These are phyloP conservation scores for Erebia palarica DNA, from an alignment of 2,888 invertebrate species.

Conservation along the genomic window DNA sequence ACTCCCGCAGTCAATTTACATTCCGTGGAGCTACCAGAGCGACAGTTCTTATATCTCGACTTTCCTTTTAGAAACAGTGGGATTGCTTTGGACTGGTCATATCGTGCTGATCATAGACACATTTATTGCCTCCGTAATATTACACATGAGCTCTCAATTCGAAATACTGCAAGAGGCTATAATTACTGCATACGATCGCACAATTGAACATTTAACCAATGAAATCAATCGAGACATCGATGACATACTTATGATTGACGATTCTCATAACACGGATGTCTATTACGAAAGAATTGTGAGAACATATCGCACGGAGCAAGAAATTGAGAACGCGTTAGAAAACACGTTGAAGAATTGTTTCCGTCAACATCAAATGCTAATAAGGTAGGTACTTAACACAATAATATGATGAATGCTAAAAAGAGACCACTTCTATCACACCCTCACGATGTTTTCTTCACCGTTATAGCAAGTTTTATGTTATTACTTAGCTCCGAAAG, in stretches of 20 bases:
- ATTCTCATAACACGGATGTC: conserved; percentile 31
- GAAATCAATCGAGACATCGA: conserved; percentile 42
- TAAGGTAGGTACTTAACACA: conserved; percentile 58
- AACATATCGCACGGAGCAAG: conserved; percentile 51
- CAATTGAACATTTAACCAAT: conserved; percentile 54
- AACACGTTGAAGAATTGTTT: conserved; percentile 60
- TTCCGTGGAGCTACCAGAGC: conserved; percentile 73
- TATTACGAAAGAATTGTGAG: conserved; percentile 53
- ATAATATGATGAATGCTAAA: not conserved
- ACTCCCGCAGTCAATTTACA: conserved; percentile 72
- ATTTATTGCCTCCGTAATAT: conserved; percentile 70
- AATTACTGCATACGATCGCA: conserved; percentile 64
- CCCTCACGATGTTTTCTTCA: no score
- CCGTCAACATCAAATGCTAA: conserved; percentile 70
- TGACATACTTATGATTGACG: conserved; percentile 35
- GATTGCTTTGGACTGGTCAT: conserved; percentile 74
- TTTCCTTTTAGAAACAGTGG: conserved; percentile 67
- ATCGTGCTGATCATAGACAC: conserved; percentile 76
- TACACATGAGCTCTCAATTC: conserved; percentile 75
- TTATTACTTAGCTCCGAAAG: no score
- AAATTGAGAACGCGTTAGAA: conserved; percentile 63
- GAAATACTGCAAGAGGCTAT: conserved; percentile 66
- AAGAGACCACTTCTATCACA: not conserved
- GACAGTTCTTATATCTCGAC: conserved; percentile 64
- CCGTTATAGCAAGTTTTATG: no score